A percentile compares a stretch with the other conserved stretches of the same genome.
phyloP scores from a whole-genome alignment of 1,140 invertebrate species.

The Diploscapter pachys region DNA sequence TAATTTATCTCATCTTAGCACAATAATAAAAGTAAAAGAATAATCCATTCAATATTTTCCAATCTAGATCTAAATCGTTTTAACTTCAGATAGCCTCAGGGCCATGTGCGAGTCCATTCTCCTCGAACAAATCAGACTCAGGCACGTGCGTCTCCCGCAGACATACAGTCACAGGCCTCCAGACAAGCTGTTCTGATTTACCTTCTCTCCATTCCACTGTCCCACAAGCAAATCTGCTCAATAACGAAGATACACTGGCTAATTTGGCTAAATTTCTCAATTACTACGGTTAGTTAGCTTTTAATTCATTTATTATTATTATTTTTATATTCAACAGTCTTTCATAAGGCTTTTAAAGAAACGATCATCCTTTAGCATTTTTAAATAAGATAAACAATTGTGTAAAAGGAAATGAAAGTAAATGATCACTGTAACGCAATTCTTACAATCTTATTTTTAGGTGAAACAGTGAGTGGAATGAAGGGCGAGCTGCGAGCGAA shows the following conservation, averaged over 20 bases:
- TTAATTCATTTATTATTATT: too few relatives aligned
- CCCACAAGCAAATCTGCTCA: slow-evolving; percentile 31
- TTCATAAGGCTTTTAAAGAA: not conserved
- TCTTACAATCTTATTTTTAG: slow-evolving; percentile 27
- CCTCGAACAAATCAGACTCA: not conserved
- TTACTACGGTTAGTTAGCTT: slow-evolving; percentile 47
- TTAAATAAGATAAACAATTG: not conserved
- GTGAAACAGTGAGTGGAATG: slow-evolving; percentile 45
- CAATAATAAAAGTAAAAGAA: not conserved
- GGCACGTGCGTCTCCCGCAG: not conserved
- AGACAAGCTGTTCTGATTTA: not conserved
- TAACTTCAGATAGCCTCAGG: slow-evolving; percentile 45
- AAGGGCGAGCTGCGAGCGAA: slow-evolving; percentile 47
- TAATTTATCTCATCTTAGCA: too few relatives aligned
- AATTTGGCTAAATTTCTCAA: slow-evolving; percentile 52
- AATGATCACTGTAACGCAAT: too few relatives aligned
- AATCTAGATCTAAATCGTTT: not conserved
- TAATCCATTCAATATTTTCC: not conserved
- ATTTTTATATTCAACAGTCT: not conserved
- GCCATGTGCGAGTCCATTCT: slow-evolving; percentile 3
- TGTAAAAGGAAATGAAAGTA: too few relatives aligned
- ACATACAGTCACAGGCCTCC: slow-evolving; percentile 26
- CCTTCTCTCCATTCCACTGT: too few relatives aligned
- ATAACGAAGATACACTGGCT: slow-evolving; percentile 53
- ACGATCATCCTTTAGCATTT: not conserved